Base-by-base conservation (phyloP, 2,888 invertebrate species). In the Brassicogethes aeneus region DNA sequence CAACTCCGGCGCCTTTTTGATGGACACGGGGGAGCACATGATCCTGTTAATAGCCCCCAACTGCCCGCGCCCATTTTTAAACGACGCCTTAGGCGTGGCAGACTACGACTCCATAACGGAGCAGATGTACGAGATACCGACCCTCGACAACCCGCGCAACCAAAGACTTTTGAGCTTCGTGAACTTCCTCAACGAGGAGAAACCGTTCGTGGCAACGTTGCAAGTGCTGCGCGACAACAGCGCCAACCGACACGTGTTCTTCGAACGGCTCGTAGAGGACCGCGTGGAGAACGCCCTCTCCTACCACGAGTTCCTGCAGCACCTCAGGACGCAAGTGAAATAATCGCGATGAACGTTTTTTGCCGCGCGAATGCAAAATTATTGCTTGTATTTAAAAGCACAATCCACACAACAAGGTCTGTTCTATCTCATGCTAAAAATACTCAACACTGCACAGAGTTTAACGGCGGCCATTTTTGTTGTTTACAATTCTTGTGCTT, bases 261-360 rank as follows among this genome's bases (percentile, higher is more conserved):
- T 87, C 46, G 90, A 94, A 61, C 81, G 83, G 56, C 77, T 99
- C 59, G 77, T 95, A 36, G 97, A 99, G 68, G 99, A 99, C 70
- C 77, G 95, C 59, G 82, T 88, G 47, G 97, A 99, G 66, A 86
- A 87, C 42, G 84, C 91, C 39, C 82, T 94, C 71, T 93, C 94
- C 53, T 97, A 97, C 74, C 90, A 92, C 70, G 97, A 99, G 77
- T 99, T 99, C 73, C 76, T 99, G 67, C 95, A 97, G 70, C 93
- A 95, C 73, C 75, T 93, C 57, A 87, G 90, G 70, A 79, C 79
- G 57, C 87, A 89, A 75, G 81, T 92, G 70, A 91, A 91, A 77
- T 91, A 84, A 50, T 45, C 33, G 34, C 37, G 35, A 17, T 37
- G 38, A 23, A 34, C 33, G 37, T 37, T 45, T 40, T 33, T 36